Evolutionary conservation across 1,140 invertebrate genomes (phyloP), one percentile per base, ranked within the genome.

Genomic region (Camponotus floridanus): DNA sequence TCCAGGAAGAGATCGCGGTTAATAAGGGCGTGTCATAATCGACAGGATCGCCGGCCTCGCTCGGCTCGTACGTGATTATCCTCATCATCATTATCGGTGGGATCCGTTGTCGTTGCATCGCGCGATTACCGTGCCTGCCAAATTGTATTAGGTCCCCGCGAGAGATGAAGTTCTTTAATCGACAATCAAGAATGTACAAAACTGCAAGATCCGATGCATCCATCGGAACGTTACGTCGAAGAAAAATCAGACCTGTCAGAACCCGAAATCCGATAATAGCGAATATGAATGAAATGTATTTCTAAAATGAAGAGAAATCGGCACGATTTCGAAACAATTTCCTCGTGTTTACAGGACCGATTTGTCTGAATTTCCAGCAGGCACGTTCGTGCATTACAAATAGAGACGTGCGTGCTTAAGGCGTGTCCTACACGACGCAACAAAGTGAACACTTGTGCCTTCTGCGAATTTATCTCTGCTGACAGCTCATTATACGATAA

Each of bases 401-500:
- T 80, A 78, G 68, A 86, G 31, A 51, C 76, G 71, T 67, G 62
- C 73, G 84, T 86, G 87, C 79, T 83, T 21, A 81, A 85, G 86
- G 76, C 83, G 67, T 73, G 86, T 65, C 68, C 36, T 85, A 74
- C 71, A 48, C 42, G 61, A 88, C 76, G 65, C 76, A 88, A 88
- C 80, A 88, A 88, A 88, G 80, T 76, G 42, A 71, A 73, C 74
- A 87, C 83, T 88, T 79, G 80, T 79, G 42, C 62, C 39, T 88
- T 79, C 87, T 76, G 80, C 39, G 85, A 86, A 91, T 91, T 88
- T 87, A 91, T 91, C 87, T 89, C 68, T 84, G 88, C 88, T 86
- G 89, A 91, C 89, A 89, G 90, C 83, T 89, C 88, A 86, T 91
- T 89, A 91, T 83, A 71, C 81, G 84, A 89, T 90, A 88, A 86